These are phyloP conservation scores for Ceratosolen solmsi DNA, from an alignment of 1,140 invertebrate genomes.

Conservation along the genomic window DNA sequence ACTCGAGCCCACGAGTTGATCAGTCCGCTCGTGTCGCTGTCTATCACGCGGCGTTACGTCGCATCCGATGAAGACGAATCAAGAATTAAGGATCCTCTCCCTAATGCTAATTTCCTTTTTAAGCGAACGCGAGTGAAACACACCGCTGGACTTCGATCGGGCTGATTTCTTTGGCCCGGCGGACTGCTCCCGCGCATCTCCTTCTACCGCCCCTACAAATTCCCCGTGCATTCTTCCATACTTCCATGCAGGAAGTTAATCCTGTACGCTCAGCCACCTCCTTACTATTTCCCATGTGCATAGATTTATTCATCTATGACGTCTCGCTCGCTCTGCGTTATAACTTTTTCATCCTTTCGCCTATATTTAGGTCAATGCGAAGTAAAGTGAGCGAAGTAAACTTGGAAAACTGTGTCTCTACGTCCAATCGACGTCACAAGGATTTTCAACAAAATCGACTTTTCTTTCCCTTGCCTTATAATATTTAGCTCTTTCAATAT, in stretches of 20 bases:
- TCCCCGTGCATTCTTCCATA: neutral
- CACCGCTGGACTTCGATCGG: neutral
- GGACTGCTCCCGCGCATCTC: neutral
- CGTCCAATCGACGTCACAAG: neutral
- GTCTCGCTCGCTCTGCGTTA: neutral
- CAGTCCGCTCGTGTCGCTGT: neutral
- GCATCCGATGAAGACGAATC: neutral
- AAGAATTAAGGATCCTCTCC: neutral
- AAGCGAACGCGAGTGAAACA: neutral
- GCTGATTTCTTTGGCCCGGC: neutral
- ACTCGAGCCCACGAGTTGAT: constrained; percentile 54
- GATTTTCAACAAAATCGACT: too few relatives aligned
- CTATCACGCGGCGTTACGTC: neutral
- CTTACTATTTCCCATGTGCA: neutral
- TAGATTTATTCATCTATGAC: neutral
- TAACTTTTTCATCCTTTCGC: neutral
- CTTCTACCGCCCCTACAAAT: neutral
- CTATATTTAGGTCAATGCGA: neutral
- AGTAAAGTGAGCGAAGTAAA: neutral
- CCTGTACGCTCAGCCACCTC: neutral
- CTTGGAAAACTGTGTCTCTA: neutral
- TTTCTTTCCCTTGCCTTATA: neutral
- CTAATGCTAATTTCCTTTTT: constrained; percentile 1
- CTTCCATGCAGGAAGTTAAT: neutral
- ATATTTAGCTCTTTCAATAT: neutral